A percentile compares a stretch with the other conserved stretches of the same genome.
These are phyloP conservation scores for Apus apus DNA, from an alignment of 2,113 vertebrate species.

Conservation along the genomic window DNA sequence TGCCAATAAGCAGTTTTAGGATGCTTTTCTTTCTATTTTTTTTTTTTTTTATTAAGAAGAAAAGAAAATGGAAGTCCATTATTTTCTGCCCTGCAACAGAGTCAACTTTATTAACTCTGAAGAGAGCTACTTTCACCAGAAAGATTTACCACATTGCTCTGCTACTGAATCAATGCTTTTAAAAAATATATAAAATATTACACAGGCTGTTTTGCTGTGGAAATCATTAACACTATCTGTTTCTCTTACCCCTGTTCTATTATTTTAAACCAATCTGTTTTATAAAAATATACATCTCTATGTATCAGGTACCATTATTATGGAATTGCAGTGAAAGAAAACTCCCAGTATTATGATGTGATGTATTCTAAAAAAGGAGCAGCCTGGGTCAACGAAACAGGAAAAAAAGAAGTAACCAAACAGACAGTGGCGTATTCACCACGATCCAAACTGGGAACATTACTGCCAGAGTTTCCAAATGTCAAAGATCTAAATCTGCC, in stretches of 20 bases:
- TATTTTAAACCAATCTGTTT: not conserved
- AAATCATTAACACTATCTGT: not conserved
- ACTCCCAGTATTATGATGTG: conserved; percentile 97
- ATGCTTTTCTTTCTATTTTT: not conserved
- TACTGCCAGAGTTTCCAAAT: conserved; percentile 99
- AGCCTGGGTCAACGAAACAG: conserved; percentile 98
- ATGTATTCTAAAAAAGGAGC: conserved; percentile 99
- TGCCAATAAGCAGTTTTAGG: conserved; percentile 1
- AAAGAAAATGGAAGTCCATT: not conserved
- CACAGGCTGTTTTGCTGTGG: not conserved
- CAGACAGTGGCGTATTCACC: conserved; percentile 99
- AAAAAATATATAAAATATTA: not conserved
- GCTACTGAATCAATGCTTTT: not conserved
- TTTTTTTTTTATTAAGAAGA: not conserved
- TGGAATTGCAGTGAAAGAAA: conserved; percentile 97
- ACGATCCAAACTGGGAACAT: conserved; percentile 97
- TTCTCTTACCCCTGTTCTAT: not conserved
- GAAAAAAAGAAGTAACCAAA: conserved; percentile 99
- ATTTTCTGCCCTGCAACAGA: conserved; percentile 22
- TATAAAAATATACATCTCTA: conserved; percentile 27
- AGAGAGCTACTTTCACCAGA: conserved; percentile 56
- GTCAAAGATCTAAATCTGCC: conserved; percentile 99
- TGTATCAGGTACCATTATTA: conserved; percentile 96
- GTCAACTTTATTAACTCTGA: conserved; percentile 45
- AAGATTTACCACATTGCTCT: conserved; percentile 5